Conservation (phyloP, 2,888 invertebrate genomes). For the Nomada hirtipes region DNA sequence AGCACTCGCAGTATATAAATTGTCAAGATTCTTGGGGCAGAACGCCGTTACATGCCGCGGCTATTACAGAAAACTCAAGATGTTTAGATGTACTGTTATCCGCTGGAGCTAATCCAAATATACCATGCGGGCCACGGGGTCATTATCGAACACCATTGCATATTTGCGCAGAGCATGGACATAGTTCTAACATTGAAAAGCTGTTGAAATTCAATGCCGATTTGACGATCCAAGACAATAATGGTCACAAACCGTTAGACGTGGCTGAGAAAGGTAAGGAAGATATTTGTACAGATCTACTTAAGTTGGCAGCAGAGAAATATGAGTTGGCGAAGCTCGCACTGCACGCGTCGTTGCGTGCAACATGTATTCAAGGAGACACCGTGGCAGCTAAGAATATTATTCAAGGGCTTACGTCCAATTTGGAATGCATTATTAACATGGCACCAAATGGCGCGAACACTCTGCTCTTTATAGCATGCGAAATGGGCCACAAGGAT, state of each 20-base stretch:
- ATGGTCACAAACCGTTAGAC: slow-evolving; percentile 90
- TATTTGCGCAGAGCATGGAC: slow-evolving; percentile 92
- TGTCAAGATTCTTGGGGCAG: slow-evolving; percentile 91
- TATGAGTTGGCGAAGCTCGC: slow-evolving; percentile 90
- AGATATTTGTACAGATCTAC: slow-evolving; percentile 87
- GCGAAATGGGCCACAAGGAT: slow-evolving; percentile 92
- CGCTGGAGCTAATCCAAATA: slow-evolving; percentile 90
- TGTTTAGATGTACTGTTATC: slow-evolving; percentile 90
- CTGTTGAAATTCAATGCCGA: slow-evolving; percentile 90
- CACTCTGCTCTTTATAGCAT: slow-evolving; percentile 94
- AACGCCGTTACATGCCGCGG: slow-evolving; percentile 93
- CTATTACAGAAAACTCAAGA: slow-evolving; percentile 90
- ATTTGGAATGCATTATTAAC: slow-evolving; percentile 92
- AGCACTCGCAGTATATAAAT: slow-evolving; percentile 87
- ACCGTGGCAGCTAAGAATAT: slow-evolving; percentile 88
- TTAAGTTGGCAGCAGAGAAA: slow-evolving; percentile 89
- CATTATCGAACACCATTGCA: slow-evolving; percentile 93
- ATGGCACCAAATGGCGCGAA: slow-evolving; percentile 95
- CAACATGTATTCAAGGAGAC: slow-evolving; percentile 92
- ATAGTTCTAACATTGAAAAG: slow-evolving; percentile 88
- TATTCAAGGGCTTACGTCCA: slow-evolving; percentile 88
- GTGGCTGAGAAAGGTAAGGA: slow-evolving; percentile 90
- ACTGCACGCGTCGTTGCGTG: slow-evolving; percentile 91
- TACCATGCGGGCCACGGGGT: slow-evolving; percentile 88
- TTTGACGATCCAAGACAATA: slow-evolving; percentile 87